Evolutionary conservation across 2,888 invertebrate genomes (phyloP).

Genomic region (Drosophila multiciliata): DNA sequence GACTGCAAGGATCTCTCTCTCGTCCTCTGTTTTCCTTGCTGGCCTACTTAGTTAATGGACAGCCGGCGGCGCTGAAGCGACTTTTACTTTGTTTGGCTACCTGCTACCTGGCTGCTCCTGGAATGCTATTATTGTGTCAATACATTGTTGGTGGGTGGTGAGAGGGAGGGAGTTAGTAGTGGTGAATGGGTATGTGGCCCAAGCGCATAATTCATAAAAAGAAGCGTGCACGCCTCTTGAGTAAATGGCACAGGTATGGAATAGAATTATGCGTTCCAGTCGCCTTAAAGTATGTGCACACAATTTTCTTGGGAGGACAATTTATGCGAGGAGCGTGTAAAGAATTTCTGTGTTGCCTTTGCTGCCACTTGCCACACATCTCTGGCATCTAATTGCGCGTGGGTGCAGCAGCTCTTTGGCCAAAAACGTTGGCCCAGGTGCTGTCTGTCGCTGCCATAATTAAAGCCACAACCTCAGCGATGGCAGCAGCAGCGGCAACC

Average conservation of each 20-base stretch:
- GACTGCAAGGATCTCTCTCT: slow-evolving; percentile 24
- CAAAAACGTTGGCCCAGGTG: slow-evolving; percentile 35
- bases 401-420: slow-evolving; percentile 36
- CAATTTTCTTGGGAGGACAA: slow-evolving; percentile 29
- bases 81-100: slow-evolving; percentile 44
- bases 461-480: slow-evolving; percentile 41
- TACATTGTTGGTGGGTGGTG: no score
- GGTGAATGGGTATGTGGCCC: not conserved
- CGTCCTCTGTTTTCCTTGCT: slow-evolving; percentile 6
- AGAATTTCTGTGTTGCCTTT: slow-evolving; percentile 38
- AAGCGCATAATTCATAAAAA: slow-evolving; percentile 49
- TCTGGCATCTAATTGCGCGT: slow-evolving; percentile 48
- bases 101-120: slow-evolving; percentile 39
- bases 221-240: slow-evolving; percentile 42
- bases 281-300: slow-evolving; percentile 47
- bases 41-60: slow-evolving; percentile 49
- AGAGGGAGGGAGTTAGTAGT: no score
- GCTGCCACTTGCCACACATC: slow-evolving; percentile 9
- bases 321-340: slow-evolving; percentile 52
- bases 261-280: slow-evolving; percentile 57
- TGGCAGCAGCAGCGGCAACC: slow-evolving; percentile 11
- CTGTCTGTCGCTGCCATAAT: slow-evolving; percentile 55
- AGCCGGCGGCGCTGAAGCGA: slow-evolving; percentile 41
- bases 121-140: slow-evolving; percentile 55
- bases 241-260: slow-evolving; percentile 42